Base-by-base conservation (phyloP, 2,797 vertebrate genomes). In the Eurystomus glaucurus region DNA sequence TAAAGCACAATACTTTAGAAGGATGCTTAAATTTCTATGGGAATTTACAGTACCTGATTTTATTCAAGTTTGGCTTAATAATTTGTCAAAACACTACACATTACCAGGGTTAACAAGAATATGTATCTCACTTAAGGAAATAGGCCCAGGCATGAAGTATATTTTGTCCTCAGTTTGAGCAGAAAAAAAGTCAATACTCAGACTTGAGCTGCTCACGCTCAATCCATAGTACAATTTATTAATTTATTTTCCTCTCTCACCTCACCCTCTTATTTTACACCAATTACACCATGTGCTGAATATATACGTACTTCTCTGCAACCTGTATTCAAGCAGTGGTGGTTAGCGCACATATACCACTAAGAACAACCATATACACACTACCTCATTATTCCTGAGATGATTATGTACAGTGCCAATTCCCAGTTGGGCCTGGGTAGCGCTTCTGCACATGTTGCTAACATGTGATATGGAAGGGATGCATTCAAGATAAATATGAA, bases 351-450 rank as follows among this genome's bases (percentile, higher is more conserved):
- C 2, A 0, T 3, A 46, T 1, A 22, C 5, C 1, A 2, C 2
- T 29, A 84, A 57, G 39, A 88, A 82, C 29, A 85, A 58, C 22
- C 31, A 58, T 7, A 45, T 10, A 48, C 12, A 77, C 91, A 2
- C 76, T 97, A 99, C 99, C 99, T 99, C 99, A 99, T 99, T 89
- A 99, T 98, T 96, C 99, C 98, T 97, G 99, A 99, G 97, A 99
- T 99, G 79, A 99, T 98, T 96, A 99, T 98, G 97, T 99, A 99
- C 90, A 99, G 98, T 92, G 99, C 99, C 97, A 99, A 95, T 91
- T 99, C 99, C 99, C 99, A 99, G 98, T 98, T 99, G 39, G 99
- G 99, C 74, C 99, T 98, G 93, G 99, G 99, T 35, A 99, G 98
- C 4, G 98, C 99, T 97, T 99, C 99, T 70, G 99, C 99, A 98